A percentile compares a stretch with the other conserved stretches of the same genome.
phyloP scores from a whole-genome alignment of 1,140 invertebrate genomes.

The Trichogramma pretiosum region DNA sequence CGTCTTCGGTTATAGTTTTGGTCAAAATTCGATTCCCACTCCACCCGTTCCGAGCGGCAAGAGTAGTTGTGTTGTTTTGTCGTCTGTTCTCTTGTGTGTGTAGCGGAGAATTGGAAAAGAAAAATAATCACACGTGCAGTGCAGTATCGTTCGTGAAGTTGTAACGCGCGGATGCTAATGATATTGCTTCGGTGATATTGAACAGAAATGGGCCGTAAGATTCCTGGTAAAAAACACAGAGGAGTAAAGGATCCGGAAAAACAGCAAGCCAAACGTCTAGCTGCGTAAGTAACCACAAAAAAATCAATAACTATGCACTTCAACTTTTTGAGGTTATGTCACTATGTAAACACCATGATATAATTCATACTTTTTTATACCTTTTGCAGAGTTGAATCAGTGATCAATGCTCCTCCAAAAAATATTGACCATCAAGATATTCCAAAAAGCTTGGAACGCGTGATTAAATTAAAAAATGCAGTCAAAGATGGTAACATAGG shows the following conservation, averaged over 20 bases:
- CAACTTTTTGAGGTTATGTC: conserved; percentile 21
- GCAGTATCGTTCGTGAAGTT: too few species aligned
- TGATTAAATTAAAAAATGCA: conserved; percentile 52
- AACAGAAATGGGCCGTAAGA: conserved; percentile 59
- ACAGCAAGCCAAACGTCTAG: conserved; percentile 51
- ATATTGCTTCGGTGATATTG: conserved; percentile 7
- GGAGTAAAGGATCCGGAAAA: conserved; percentile 61
- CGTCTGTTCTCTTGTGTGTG: too few species aligned
- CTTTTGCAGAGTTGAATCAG: conserved; percentile 51
- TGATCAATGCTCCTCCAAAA: conserved; percentile 59
- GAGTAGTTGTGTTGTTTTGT: too few species aligned
- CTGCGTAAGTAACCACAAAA: conserved; percentile 47
- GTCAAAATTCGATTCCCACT: too few species aligned
- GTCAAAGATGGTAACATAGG: conserved; percentile 32
- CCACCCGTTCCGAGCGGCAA: too few species aligned
- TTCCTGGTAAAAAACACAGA: conserved; percentile 61
- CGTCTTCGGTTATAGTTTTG: too few species aligned
- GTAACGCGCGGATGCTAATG: too few species aligned
- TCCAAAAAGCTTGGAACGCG: conserved; percentile 50
- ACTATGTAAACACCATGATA: not conserved
- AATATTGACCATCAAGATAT: conserved; percentile 57
- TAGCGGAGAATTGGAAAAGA: too few species aligned
- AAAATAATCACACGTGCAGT: too few species aligned
- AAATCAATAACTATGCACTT: conserved; percentile 6
- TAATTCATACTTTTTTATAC: not conserved